These are phyloP conservation scores for Galeopsomyia nigrocyanea DNA, from an alignment of 2,888 invertebrate species.

Conservation along the genomic window DNA sequence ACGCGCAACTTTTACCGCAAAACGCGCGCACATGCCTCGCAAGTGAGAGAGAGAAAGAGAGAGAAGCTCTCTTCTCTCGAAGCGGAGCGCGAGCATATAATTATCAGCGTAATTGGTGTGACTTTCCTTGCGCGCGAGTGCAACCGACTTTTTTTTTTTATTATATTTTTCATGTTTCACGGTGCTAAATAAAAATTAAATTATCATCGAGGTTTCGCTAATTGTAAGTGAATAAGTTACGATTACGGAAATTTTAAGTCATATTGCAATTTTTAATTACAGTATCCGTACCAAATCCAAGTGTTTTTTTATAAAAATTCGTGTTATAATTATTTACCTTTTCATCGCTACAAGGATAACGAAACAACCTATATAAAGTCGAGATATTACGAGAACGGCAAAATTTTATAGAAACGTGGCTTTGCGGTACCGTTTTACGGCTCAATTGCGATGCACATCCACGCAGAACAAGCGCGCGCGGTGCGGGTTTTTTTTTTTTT, in stretches of 20 bases:
- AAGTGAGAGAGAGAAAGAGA: conserved; percentile 18
- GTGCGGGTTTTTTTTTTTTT: too few species aligned
- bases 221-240: too few species aligned
- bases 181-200: too few species aligned
- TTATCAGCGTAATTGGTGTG: conserved; percentile 42
- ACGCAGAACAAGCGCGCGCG: conserved; percentile 25
- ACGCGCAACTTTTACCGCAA: conserved; percentile 8
- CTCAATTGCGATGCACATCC: conserved; percentile 33
- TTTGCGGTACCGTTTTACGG: conserved; percentile 41
- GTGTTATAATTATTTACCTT: too few species aligned
- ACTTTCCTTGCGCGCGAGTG: conserved; percentile 26
- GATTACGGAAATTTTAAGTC: too few species aligned
- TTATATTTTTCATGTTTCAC: neutral
- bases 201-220: too few species aligned
- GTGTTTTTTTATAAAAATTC: too few species aligned
- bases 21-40: neutral
- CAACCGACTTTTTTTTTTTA: conserved; percentile 25
- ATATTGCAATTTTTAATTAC: too few species aligned
- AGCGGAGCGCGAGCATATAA: conserved; percentile 32
- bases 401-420: conserved; percentile 7
- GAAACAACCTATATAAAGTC: too few species aligned
- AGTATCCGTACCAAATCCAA: too few species aligned
- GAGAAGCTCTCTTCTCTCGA: conserved; percentile 15
- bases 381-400: conserved; percentile 1
- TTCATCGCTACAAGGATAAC: too few species aligned